These are phyloP conservation scores for Harlomillsia oculata DNA, from an alignment of 1,140 invertebrate species.

Conservation along the genomic window DNA sequence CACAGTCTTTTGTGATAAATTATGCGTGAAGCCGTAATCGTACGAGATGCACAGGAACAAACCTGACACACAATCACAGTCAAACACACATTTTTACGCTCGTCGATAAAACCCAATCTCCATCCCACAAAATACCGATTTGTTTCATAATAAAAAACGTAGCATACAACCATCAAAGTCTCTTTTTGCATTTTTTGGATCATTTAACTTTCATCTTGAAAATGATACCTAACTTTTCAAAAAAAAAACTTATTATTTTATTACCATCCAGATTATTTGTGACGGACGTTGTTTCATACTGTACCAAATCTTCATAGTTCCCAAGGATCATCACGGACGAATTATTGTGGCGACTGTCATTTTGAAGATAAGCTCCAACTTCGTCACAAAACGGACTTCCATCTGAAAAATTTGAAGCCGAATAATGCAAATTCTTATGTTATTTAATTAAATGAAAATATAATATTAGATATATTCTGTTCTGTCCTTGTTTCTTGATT, in stretches of 20 bases:
- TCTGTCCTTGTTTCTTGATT: too few species aligned
- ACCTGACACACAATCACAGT: constrained; percentile 19
- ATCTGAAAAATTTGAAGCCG: constrained; percentile 13
- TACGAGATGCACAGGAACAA: constrained; percentile 39
- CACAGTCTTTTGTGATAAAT: constrained; percentile 32
- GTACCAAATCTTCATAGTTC: constrained; percentile 33
- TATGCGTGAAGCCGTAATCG: constrained; percentile 30
- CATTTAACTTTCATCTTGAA: too few species aligned
- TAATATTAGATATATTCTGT: too few species aligned
- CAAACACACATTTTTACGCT: too few species aligned
- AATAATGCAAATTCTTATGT: background rate
- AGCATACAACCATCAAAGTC: too few species aligned
- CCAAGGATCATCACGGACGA: constrained; percentile 23
- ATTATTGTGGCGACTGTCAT: constrained; percentile 13
- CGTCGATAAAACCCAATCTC: background rate
- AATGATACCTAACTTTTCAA: too few species aligned
- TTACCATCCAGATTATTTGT: constrained; percentile 27
- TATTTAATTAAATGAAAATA: background rate
- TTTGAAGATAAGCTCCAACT: constrained; percentile 26
- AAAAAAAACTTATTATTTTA: too few species aligned
- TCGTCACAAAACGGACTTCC: constrained; percentile 33
- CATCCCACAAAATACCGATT: background rate
- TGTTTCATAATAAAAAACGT: background rate
- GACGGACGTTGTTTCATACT: constrained; percentile 17
- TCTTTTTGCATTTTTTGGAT: too few species aligned